phyloP scores from a whole-genome alignment of 1,140 invertebrate genomes.

The Caenorhabditis inopinata region DNA sequence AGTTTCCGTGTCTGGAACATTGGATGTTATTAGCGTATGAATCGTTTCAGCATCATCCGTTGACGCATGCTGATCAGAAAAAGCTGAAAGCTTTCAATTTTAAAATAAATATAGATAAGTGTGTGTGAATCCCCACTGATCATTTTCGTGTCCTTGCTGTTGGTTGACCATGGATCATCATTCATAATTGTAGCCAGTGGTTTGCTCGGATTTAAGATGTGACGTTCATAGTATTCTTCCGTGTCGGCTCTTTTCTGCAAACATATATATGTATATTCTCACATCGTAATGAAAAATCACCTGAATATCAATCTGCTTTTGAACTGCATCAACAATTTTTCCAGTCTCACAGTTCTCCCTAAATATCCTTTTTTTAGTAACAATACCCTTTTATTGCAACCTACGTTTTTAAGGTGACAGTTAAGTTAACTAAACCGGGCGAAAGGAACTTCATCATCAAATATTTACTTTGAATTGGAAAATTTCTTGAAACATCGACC shows the following conservation, averaged over 20 bases:
- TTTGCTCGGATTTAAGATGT: slow-evolving; percentile 41
- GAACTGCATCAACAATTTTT: slow-evolving; percentile 32
- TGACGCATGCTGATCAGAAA: slow-evolving; percentile 36
- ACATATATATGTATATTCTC: neutral
- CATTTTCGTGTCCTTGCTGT: neutral
- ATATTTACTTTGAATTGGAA: slow-evolving; percentile 35
- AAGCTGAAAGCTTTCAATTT: neutral
- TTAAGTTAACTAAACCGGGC: slow-evolving; percentile 4
- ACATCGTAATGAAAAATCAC: neutral
- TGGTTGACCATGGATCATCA: slow-evolving; percentile 9
- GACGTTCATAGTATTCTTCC: slow-evolving; percentile 42
- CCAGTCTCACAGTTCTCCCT: slow-evolving; percentile 42
- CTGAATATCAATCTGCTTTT: slow-evolving; percentile 22
- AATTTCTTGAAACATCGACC: neutral
- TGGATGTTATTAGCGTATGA: slow-evolving; percentile 4
- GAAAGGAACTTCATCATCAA: slow-evolving; percentile 36
- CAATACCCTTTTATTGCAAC: neutral
- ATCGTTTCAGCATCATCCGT: neutral
- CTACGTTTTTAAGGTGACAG: slow-evolving; percentile 31
- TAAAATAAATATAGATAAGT: too few relatives aligned
- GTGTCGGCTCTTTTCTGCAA: slow-evolving; percentile 51
- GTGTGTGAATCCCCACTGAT: neutral
- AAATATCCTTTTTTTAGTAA: neutral
- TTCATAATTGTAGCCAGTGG: slow-evolving; percentile 34
- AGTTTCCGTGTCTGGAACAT: slow-evolving; percentile 38